These are phyloP conservation scores for Zaprionus bogoriensis DNA, from an alignment of 2,888 invertebrate species.

Conservation along the genomic window DNA sequence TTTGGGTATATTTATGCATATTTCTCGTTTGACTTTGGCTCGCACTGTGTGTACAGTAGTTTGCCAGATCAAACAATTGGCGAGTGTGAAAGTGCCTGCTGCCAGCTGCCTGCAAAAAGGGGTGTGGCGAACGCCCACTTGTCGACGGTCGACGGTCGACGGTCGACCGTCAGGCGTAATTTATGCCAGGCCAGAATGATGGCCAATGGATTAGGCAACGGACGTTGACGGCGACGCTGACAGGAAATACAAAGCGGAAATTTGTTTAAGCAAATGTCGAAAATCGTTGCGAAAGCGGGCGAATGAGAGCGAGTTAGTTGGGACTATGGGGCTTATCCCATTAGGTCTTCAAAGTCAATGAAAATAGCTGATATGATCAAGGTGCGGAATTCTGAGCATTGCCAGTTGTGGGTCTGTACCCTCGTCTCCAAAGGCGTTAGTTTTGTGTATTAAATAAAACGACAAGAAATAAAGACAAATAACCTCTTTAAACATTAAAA, in stretches of 20 bases:
- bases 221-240: conserved; percentile 17
- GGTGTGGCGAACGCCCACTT: conserved; percentile 29
- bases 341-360: too few species aligned
- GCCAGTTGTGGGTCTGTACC: too few species aligned
- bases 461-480: too few species aligned
- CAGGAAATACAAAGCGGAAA: conserved; percentile 55
- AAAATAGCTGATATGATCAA: too few species aligned
- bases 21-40: background rate
- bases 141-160: too few species aligned
- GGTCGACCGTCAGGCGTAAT: conserved; percentile 32
- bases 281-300: conserved; percentile 9
- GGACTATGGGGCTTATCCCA: background rate
- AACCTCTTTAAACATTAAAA: background rate
- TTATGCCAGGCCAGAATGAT: conserved; percentile 38
- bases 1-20: conserved; percentile 38
- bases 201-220: conserved; percentile 21
- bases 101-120: too few species aligned
- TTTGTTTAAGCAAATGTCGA: conserved; percentile 43
- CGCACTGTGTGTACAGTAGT: background rate
- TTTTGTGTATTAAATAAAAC: too few species aligned
- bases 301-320: background rate
- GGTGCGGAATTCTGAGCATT: too few species aligned
- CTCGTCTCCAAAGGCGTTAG: too few species aligned
- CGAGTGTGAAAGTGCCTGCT: conserved; percentile 20
- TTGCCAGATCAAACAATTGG: conserved; percentile 36